A percentile compares a stretch with the other conserved stretches of the same genome.
These are phyloP conservation scores for Malaclemys terrapin DNA, from an alignment of 2,113 vertebrate genomes.

Conservation along the genomic window DNA sequence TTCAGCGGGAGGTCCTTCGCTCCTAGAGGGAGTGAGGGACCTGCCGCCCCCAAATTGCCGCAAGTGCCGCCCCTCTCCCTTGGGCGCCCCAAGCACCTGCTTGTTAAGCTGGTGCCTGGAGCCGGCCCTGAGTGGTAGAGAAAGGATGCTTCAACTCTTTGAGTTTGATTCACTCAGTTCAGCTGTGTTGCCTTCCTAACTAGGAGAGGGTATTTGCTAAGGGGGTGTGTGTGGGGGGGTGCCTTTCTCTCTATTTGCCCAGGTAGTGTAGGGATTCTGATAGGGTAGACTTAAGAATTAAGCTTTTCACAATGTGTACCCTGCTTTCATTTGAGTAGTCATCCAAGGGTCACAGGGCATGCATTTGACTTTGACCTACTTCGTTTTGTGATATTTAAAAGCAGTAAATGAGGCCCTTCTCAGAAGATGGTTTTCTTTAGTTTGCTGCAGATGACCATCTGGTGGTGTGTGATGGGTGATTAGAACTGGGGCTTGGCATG, in stretches of 20 bases:
- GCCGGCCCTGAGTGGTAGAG: background rate
- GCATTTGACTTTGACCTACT: background rate
- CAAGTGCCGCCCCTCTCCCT: too few relatives aligned
- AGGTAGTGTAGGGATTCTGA: background rate
- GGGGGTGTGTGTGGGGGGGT: too few relatives aligned
- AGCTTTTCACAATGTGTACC: background rate
- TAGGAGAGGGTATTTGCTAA: background rate
- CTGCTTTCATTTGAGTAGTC: background rate
- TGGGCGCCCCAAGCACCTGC: too few relatives aligned
- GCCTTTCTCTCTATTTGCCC: background rate
- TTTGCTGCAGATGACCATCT: background rate
- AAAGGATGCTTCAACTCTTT: background rate
- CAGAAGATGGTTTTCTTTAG: background rate
- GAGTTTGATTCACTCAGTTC: background rate
- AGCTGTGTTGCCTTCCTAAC: background rate
- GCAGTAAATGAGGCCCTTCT: background rate
- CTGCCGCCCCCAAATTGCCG: too few relatives aligned
- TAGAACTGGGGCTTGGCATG: background rate
- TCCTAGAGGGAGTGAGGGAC: too few relatives aligned
- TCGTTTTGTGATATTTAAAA: background rate
- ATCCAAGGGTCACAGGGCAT: too few relatives aligned
- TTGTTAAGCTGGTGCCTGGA: too few relatives aligned
- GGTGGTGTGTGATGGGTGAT: background rate
- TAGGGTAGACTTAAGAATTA: background rate
- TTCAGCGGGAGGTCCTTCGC: too few relatives aligned